phyloP scores from a whole-genome alignment of 2,888 invertebrate genomes.

The Trachelus stipa region DNA sequence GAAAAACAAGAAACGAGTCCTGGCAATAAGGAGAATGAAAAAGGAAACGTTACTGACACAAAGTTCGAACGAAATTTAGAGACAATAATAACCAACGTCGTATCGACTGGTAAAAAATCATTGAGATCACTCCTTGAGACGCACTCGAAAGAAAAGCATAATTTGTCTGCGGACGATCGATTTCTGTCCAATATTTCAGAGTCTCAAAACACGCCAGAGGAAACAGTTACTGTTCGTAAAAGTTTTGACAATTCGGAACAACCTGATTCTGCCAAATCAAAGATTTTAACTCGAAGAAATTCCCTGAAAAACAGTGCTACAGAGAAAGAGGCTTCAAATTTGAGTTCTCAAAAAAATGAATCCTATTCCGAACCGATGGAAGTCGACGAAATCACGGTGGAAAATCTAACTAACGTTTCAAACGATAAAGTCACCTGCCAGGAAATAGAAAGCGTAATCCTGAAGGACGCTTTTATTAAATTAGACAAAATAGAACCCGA shows the following conservation, averaged over 20 bases:
- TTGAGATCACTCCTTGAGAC: background rate
- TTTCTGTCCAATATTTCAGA: conserved; percentile 5
- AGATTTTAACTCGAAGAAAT: background rate
- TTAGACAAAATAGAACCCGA: background rate
- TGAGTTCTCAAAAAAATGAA: background rate
- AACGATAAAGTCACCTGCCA: background rate
- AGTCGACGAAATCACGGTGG: conserved; percentile 8
- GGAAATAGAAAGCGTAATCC: background rate
- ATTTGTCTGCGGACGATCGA: conserved; percentile 8
- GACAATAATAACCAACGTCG: conserved; percentile 4
- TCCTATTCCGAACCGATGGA: conserved; percentile 14
- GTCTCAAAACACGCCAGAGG: background rate
- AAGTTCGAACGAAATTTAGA: conserved; percentile 10
- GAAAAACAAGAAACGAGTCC: conserved; percentile 18
- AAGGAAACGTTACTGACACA: conserved; percentile 19
- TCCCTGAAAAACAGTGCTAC: background rate
- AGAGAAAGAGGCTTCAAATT: background rate
- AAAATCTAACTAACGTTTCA: background rate
- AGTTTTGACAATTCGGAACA: background rate
- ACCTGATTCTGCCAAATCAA: background rate
- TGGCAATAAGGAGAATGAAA: conserved; percentile 37
- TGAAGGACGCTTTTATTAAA: background rate
- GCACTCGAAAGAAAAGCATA: conserved; percentile 3
- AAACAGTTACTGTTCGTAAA: background rate
- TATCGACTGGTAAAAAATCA: conserved; percentile 9